Base-by-base conservation (phyloP, 2,113 vertebrate species). In the Tiliqua scincoides region DNA sequence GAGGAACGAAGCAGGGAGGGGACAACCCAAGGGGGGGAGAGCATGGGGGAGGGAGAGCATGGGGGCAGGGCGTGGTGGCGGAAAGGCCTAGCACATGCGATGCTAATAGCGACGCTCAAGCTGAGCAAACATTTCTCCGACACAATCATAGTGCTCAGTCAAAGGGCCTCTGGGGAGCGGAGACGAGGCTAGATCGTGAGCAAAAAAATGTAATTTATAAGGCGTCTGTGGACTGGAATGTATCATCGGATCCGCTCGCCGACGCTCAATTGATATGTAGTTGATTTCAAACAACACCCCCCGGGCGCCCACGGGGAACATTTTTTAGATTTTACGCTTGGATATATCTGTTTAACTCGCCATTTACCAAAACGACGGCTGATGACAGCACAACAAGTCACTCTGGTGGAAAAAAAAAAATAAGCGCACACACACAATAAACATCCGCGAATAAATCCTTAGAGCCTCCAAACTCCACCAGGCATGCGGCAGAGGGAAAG, bases 281-380 rank as follows among this genome's bases (percentile, higher is more conserved):
- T 98, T 98, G 98, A 98, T 99, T 99, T 98, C 98, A 97, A 98
- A 97, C 98, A 98, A 97, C 97, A 97, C 96, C 97, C 98, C 97
- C 96, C 96, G 93, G 97, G 98, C 96, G 54, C 97, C 96, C 98
- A 96, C 98, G 95, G 97, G 98, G 98, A 98, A 98, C 97, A 97
- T 97, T 98, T 99, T 97, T 99, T 98, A 99, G 97, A 99, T 99
- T 99, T 99, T 99, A 98, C 98, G 98, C 98, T 98, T 99, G 98
- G 98, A 98, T 98, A 99, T 98, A 99, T 99, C 98, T 98, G 98
- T 98, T 99, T 99, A 99, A 99, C 98, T 99, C 97, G 95, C 97
- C 97, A 97, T 99, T 99, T 99, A 99, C 98, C 98, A 98, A 97
- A 97, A 97, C 97, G 97, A 97, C 86, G 95, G 96, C 96, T 96